A percentile compares a stretch with the other conserved stretches of the same genome.
Evolutionary conservation across 2,888 invertebrate species (phyloP).

Genomic region (Papilio gigon): DNA sequence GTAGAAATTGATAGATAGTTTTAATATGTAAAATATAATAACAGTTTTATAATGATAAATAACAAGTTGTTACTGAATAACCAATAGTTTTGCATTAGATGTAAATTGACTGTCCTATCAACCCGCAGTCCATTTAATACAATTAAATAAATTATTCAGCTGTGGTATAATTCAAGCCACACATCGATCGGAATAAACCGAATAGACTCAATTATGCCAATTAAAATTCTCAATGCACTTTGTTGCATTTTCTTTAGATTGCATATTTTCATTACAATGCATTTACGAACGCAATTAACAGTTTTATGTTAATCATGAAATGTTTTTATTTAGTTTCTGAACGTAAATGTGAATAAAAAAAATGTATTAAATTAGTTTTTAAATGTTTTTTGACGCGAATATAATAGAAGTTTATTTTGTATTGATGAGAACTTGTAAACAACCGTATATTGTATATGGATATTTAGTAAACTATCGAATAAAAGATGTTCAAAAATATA

Average conservation of each 20-base stretch:
- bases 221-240: conserved; percentile 35
- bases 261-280: conserved; percentile 24
- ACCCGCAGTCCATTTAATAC: conserved; percentile 22
- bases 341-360: neutral
- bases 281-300: conserved; percentile 2
- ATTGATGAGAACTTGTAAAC: too few species aligned
- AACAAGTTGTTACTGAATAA: neutral
- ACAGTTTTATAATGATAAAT: too few species aligned
- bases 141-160: conserved; percentile 33
- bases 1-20: neutral
- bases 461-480: too few species aligned
- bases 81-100: conserved; percentile 14
- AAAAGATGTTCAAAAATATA: too few species aligned
- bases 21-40: too few species aligned
- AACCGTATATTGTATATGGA: too few species aligned
- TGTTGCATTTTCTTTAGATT: conserved; percentile 35
- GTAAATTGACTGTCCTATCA: conserved; percentile 43
- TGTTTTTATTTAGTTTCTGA: neutral
- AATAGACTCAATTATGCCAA: conserved; percentile 37
- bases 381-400: neutral
- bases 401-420: neutral
- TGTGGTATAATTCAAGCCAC: conserved; percentile 28
- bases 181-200: conserved; percentile 15
- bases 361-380: neutral
- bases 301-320: conserved; percentile 16